Conservation (phyloP, 2,113 vertebrate species). For the Felis catus region F.catus_Fca126_mat1.0 CM031413.1:73098001-73098500, state of each 20-base stretch:
- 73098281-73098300: not conserved
- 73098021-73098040: not conserved
- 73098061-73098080: not conserved
- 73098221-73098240: not conserved
- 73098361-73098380: not conserved
- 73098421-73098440: constrained; percentile 8
- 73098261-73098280: not conserved
- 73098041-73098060: not conserved
- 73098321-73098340: not conserved
- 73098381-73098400: constrained; percentile 2
- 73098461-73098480: not conserved
- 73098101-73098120: not conserved
- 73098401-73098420: not conserved
- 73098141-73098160: not conserved
- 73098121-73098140: not conserved
- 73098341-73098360: not conserved
- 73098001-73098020: not conserved
- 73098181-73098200: not conserved
- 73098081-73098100: not conserved
- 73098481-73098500: not conserved
- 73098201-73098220: not conserved
- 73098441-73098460: not conserved
- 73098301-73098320: not conserved
- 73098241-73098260: not conserved
- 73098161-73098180: not conserved